Evolutionary conservation across 2,797 vertebrate species (phyloP), one percentile per base, ranked within the genome.

Genomic region (Valencia hispanica): DNA sequence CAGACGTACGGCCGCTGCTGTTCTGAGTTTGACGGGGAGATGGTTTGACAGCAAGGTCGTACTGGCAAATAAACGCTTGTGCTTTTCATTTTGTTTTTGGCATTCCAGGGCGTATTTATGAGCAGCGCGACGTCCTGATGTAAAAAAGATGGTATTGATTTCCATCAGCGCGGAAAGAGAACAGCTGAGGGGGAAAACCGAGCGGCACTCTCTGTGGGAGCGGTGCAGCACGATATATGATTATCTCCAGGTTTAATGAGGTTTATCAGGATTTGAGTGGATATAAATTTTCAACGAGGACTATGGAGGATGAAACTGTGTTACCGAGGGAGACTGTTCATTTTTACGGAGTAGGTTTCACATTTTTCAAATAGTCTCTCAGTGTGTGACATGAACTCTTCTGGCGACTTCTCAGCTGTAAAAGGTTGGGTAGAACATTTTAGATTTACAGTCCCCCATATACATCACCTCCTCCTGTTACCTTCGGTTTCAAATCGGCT

Each of bases 61-160:
- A 65, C 63, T 68, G 51, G 72, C 48, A 84, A 72, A 80, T 57
- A 34, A 45, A 32, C 48, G 47, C 61, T 55, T 25, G 59, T 41
- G 36, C 9, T 43, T 76, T 68, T 72, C 51, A 36, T 47, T 72
- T 57, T 27, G 71, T 39, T 47, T 77, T 27, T 14, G 1, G 55
- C 63, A 30, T 80, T 79, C 65, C 63, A 34, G 74, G 65, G 65
- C 65, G 79, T 11, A 69, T 77, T 66, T 47, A 78, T 70, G 30
- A 75, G 73, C 71, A 43, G 18, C 27, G 59, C 47, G 32, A 50
- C 41, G 68, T 71, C 57, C 50, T 70, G 53, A 57, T 27, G 34
- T 47, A 50, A 50, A 57, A 72, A 51, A n/a, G 32, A 70, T 50
- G 30, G 1, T 71, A 77, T 73, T 39, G 77, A 77, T 82, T 80